Evolutionary conservation across 2,797 vertebrate genomes (phyloP), one percentile per base, ranked within the genome.

Genomic region (Sebastes alutus): DNA sequence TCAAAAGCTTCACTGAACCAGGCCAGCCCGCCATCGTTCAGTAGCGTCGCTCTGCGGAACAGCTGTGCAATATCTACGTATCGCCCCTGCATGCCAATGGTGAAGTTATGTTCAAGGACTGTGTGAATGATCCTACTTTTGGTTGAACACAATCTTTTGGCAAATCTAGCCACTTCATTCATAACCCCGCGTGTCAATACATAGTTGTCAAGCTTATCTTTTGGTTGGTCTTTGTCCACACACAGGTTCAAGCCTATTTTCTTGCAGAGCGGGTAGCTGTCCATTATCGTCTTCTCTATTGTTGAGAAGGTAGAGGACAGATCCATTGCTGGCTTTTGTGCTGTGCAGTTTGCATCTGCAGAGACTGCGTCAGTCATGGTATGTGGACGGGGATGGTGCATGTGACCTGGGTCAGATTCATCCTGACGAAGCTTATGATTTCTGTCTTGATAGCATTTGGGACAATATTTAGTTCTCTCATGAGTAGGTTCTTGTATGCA

Each of bases 71-170:
- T 13, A 60, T n/a, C 5, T 4, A 58, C 2, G 8, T 16, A 6
- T 13, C 0, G 14, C 4, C 1, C 9, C 20, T 35, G 46, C 10
- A 8, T 25, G 18, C 54, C 38, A 29, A 61, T 20, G 52, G 32
- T 75, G n/a, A 88, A 84, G 70, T 88, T 86, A 72, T 84, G 81
- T 16, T 83, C 42, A 7, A 88, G 32, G 6, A 88, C 3, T 7
- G 70, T 73, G 25, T 62, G 35, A 5, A 81, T 18, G 4, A 79
- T 25, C 18, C 18, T 58, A 4, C 4, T 0, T 52, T 52, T 77
- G 2, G 2, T n/a, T 25, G 55, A 77, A 56, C 80, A 68, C 35
- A 89, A 20, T 29, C 4, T 59, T 35, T 14, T 61, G 14, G 72
- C 55, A 61, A 85, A 87, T 6, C 0, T 2, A 13, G 4, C 18